Evolutionary conservation across 2,797 vertebrate genomes (phyloP).

Genomic region (Austrolebias charrua): DNA sequence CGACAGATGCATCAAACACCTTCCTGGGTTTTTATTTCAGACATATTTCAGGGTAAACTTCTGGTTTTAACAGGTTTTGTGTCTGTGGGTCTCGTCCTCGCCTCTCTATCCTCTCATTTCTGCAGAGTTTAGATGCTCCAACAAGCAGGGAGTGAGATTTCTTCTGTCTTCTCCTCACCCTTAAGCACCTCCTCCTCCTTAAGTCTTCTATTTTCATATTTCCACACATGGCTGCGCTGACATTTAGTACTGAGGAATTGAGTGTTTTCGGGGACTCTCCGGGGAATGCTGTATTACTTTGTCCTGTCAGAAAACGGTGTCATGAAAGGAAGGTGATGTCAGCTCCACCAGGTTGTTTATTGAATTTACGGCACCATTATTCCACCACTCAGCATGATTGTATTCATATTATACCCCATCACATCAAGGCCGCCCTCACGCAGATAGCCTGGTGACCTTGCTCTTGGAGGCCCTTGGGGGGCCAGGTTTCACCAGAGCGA

Average conservation of each 20-base stretch:
- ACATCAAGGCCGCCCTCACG: constrained; percentile 64
- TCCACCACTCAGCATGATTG: constrained; percentile 78
- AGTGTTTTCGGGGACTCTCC: constrained; percentile 73
- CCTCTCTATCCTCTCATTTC: constrained; percentile 2
- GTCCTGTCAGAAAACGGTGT: constrained; percentile 75
- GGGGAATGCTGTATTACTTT: constrained; percentile 70
- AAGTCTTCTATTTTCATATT: constrained; percentile 64
- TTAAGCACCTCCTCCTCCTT: constrained; percentile 54
- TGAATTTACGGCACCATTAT: constrained; percentile 79
- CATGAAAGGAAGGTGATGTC: constrained; percentile 74
- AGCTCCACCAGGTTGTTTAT: constrained; percentile 73
- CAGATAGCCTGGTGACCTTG: constrained; percentile 67
- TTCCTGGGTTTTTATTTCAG: no score
- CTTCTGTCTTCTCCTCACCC: constrained; percentile 47
- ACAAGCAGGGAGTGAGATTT: constrained; percentile 30
- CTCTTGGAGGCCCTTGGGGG: constrained; percentile 28
- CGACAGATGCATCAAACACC: no score
- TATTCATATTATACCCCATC: constrained; percentile 78
- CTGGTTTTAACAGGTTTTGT: neutral
- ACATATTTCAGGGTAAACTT: no score
- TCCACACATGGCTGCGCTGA: constrained; percentile 72
- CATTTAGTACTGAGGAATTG: constrained; percentile 69
- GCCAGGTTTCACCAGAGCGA: constrained; percentile 48
- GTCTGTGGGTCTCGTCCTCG: neutral
- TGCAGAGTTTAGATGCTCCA: constrained; percentile 43